These are phyloP conservation scores for Thelaira solivaga DNA, from an alignment of 2,888 invertebrate species.

Conservation along the genomic window DNA sequence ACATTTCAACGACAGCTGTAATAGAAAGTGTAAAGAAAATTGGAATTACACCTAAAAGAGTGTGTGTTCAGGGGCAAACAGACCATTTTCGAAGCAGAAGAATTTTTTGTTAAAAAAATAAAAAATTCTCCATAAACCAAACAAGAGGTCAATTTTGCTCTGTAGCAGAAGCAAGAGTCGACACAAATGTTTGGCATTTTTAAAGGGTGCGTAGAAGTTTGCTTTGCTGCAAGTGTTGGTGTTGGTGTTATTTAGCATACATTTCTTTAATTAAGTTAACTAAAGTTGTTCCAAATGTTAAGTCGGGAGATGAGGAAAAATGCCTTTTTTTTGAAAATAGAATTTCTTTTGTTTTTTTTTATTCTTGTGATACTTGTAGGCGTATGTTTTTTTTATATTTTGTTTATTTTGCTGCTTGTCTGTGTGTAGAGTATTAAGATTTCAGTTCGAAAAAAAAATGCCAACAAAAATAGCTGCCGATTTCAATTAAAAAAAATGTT, in stretches of 20 bases:
- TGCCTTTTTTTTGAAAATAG: constrained; percentile 49
- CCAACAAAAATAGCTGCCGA: constrained; percentile 70
- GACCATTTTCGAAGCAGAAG: constrained; percentile 12
- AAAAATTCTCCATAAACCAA: constrained; percentile 32
- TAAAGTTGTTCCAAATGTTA: constrained; percentile 40
- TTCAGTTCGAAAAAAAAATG: constrained; percentile 61
- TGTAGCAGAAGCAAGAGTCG: constrained; percentile 27
- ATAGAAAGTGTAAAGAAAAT: constrained; percentile 23
- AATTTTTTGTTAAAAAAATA: constrained; percentile 1
- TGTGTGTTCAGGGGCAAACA: not conserved
- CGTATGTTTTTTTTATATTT: constrained; percentile 38
- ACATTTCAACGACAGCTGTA: constrained; percentile 41
- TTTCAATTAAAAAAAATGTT: constrained; percentile 56
- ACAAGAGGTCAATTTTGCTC: constrained; percentile 55
- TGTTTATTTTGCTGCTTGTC: constrained; percentile 29
- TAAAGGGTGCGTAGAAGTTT: not conserved
- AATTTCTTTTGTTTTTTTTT: constrained; percentile 51
- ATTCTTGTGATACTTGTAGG: constrained; percentile 38
- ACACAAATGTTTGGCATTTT: constrained; percentile 50
- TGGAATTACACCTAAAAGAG: too few species aligned
- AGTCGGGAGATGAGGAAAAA: constrained; percentile 53
- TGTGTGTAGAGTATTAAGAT: constrained; percentile 40
- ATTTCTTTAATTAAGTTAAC: not conserved
- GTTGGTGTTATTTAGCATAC: not conserved
- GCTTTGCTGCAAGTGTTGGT: not conserved